Conservation (phyloP, 1,140 invertebrate genomes). For the Belonocnema kinseyi region DNA sequence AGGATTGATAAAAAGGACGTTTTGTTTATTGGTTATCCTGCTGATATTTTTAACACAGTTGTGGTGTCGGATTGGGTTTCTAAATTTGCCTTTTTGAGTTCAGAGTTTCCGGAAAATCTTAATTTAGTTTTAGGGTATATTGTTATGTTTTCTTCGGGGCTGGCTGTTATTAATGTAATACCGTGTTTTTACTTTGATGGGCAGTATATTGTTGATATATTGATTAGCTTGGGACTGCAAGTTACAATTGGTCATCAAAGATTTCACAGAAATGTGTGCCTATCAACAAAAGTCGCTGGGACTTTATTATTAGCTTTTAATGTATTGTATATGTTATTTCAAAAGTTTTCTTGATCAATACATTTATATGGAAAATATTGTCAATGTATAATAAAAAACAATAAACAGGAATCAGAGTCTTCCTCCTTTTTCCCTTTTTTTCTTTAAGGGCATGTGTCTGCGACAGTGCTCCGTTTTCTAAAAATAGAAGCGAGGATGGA, state of each 20-base stretch:
- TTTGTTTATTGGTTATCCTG: constrained; percentile 85
- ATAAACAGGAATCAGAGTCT: no score
- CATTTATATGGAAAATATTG: background rate
- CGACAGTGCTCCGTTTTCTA: no score
- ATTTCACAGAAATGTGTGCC: constrained; percentile 73
- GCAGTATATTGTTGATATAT: constrained; percentile 85
- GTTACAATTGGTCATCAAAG: constrained; percentile 71
- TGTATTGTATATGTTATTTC: background rate
- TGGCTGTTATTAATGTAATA: constrained; percentile 93
- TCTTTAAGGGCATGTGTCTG: no score
- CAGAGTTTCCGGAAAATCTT: constrained; percentile 83
- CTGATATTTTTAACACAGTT: constrained; percentile 84
- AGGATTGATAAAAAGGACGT: constrained; percentile 80
- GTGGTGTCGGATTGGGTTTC: constrained; percentile 89
- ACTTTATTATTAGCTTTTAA: background rate
- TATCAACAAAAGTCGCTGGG: constrained; percentile 68
- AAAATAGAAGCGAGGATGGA: no score
- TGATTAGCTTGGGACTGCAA: constrained; percentile 77
- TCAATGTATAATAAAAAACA: no score
- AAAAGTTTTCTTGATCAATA: background rate
- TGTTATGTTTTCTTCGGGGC: constrained; percentile 91
- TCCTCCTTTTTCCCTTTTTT: no score
- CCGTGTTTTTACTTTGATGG: constrained; percentile 96
- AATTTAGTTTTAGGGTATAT: constrained; percentile 83
- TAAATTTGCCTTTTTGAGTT: constrained; percentile 80